Base-by-base conservation (phyloP, 2,888 invertebrate genomes). In the Mylabris sibirica region DNA sequence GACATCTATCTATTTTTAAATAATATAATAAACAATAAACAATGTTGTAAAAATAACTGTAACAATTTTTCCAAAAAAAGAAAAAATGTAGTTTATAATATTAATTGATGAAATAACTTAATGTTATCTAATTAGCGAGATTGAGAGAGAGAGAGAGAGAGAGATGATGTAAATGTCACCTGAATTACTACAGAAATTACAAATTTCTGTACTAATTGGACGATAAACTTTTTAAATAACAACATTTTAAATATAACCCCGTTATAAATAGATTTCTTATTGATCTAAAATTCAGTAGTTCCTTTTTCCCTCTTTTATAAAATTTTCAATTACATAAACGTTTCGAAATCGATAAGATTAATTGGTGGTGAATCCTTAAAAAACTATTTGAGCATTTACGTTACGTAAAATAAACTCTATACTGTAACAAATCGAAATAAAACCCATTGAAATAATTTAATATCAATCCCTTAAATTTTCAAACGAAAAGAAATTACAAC, bases 111-210 rank as follows among this genome's bases (percentile, higher is more conserved):
- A n/a, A n/a, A 41, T 14, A 5, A 41, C 14, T 41, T 14, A n/a
- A 41, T 41, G n/a, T n/a, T 41, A 41, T 41, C 41, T 41, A 41
- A 41, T 41, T 41, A n/a, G 41, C 2, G 38, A 41, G 35, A 35
- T 35, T 41, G 14, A 12, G 14, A 20, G 17, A n/a, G n/a, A n/a
- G n/a, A n/a, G n/a, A n/a, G n/a, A n/a, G 9, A 20, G 17, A 49
- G 17, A 49, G 49, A 49, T 49, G 49, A 49, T 49, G 49, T 20
- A 49, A 49, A 49, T 49, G 20, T 49, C 20, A 49, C 49, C 49
- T 49, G 49, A 49, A 49, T 49, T 49, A 49, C 49, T 49, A 9
- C 49, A 49, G 49, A 49, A 49, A 20, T 49, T 49, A 49, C 20
- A 49, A 49, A 20, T 20, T 20, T 6, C n/a, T 41, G 30, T 30